Evolutionary conservation across 2,797 vertebrate genomes (phyloP).

Genomic region (Notoglanidium macrostoma): DNA sequence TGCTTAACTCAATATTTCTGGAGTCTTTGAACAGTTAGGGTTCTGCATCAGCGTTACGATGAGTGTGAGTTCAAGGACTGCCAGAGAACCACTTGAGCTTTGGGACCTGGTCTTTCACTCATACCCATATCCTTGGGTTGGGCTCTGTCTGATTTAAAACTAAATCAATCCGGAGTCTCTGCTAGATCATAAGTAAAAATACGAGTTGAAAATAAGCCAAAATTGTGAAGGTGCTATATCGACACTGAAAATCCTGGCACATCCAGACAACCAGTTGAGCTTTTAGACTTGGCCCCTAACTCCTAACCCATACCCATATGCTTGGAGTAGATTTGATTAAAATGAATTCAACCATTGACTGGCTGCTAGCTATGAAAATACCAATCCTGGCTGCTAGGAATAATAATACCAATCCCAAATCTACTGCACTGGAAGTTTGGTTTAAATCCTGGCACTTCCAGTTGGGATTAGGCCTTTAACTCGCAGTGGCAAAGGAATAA

Average conservation of each 20-base stretch:
- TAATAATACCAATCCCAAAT: neutral
- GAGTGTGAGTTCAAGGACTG: neutral
- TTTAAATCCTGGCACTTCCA: neutral
- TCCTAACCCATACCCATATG: neutral
- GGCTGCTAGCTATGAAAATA: neutral
- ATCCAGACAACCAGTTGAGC: neutral
- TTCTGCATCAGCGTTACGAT: neutral
- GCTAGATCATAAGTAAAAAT: neutral
- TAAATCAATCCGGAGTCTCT: neutral
- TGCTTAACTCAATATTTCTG: neutral
- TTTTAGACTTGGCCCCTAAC: neutral
- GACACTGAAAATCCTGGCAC: neutral
- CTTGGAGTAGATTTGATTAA: conserved; percentile 1
- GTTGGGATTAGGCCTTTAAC: neutral
- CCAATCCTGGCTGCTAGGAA: neutral
- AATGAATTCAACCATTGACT: neutral
- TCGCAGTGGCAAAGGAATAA: neutral
- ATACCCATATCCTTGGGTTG: neutral
- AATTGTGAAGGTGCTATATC: neutral
- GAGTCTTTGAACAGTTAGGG: neutral
- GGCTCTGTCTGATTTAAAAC: neutral
- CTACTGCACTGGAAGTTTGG: neutral
- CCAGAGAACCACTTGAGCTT: neutral
- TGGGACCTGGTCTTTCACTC: conserved; percentile 6
- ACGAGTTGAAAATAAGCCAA: neutral